Base-by-base conservation (phyloP, 2,113 vertebrate genomes). In the Rhagologus leucostigma region DNA sequence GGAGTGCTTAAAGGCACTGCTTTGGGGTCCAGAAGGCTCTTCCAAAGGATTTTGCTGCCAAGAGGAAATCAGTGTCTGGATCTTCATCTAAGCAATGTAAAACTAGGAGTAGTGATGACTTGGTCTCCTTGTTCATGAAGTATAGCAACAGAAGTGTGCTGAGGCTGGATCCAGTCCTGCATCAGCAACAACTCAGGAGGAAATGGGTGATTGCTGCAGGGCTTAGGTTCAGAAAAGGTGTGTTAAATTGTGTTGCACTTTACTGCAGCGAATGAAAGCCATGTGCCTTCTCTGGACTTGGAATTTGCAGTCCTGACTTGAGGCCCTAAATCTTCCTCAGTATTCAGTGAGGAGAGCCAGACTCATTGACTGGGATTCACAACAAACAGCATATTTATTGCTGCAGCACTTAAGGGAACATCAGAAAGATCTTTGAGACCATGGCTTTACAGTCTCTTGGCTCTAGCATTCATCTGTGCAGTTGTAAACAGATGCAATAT, bases 141-240 rank as follows among this genome's bases (percentile, higher is more conserved):
- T 39, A 63, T 21, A 77, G 18, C 42, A 55, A 16, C 10, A 52
- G 16, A 75, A 79, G 8, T 3, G 5, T 56, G 41, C 8, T 23
- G 60, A 75, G 13, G 11, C 4, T 53, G 44, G 29, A 71, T 82
- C 23, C 22, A 84, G 6, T 30, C 8, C 12, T 26, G 32, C 18
- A 24, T 27, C 37, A 70, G 13, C n/a, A 59, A 12, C 19, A 77
- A 4, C 9, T 49, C 24, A 30, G 6, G 24, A 83, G 23, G 35
- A 79, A 52, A 87, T 3, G 4, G 0, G 1, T 52, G 26, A 12
- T 41, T 4, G 1, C 63, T 62, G 19, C 5, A 3, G 29, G 49
- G 22, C 35, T 76, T 18, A 11, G n/a, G 22, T 57, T 88, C 46
- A 77, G 49, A 85, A 85, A 85, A 32, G 8, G 1, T 62, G 37